phyloP scores from a whole-genome alignment of 1,140 invertebrate species.

The Spodoptera litura region DNA sequence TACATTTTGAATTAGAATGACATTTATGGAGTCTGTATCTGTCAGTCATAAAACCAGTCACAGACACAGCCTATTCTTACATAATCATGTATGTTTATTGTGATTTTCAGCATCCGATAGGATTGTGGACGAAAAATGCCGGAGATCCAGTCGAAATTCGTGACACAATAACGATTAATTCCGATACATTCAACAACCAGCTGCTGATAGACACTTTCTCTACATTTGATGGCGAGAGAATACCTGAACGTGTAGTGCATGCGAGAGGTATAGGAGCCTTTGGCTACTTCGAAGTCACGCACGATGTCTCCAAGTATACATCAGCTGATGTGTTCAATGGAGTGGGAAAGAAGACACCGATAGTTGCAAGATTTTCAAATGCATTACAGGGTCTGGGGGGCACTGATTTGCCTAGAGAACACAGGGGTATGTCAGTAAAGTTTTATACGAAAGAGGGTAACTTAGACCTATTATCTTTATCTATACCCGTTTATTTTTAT shows the following conservation, averaged over 20 bases:
- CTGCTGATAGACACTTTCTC: slow-evolving; percentile 60
- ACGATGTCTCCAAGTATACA: slow-evolving; percentile 95
- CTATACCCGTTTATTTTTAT: slow-evolving; percentile 89
- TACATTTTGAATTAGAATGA: no score
- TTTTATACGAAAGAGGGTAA: slow-evolving; percentile 91
- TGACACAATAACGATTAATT: slow-evolving; percentile 81
- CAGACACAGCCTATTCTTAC: no score
- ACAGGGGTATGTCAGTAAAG: slow-evolving; percentile 90
- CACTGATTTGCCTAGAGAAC: slow-evolving; percentile 90
- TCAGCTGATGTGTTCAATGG: slow-evolving; percentile 94
- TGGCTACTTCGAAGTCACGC: slow-evolving; percentile 97
- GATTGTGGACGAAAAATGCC: slow-evolving; percentile 86
- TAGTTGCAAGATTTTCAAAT: slow-evolving; percentile 90
- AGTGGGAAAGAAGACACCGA: slow-evolving; percentile 94
- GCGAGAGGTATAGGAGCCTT: slow-evolving; percentile 97
- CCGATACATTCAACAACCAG: slow-evolving; percentile 88
- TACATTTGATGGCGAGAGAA: slow-evolving; percentile 95
- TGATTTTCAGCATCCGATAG: slow-evolving; percentile 78
- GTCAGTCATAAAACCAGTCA: no score
- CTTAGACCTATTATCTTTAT: slow-evolving; percentile 88
- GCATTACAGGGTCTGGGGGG: slow-evolving; percentile 94
- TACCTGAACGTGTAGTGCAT: slow-evolving; percentile 97
- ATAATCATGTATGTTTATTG: no score
- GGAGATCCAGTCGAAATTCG: slow-evolving; percentile 91
- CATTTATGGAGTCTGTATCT: no score